Conservation (phyloP, 2,888 invertebrate genomes). For the Antheraea assamensis region DNA sequence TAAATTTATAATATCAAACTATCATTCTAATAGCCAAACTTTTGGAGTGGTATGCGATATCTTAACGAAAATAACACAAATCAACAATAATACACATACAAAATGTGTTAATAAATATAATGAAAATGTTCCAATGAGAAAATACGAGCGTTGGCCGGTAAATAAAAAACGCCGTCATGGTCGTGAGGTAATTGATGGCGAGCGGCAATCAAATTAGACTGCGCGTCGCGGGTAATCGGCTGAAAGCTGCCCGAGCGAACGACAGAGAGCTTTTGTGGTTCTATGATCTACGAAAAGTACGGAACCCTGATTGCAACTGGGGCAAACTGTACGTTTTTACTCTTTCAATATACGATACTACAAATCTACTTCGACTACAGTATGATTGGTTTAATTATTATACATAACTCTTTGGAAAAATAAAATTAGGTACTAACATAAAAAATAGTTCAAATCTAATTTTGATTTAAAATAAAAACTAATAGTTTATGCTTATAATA, state of each 20-base stretch:
- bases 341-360: background rate
- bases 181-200: slow-evolving; percentile 74
- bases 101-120: slow-evolving; percentile 16
- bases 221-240: slow-evolving; percentile 76
- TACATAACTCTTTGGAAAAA: background rate
- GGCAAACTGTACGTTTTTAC: background rate
- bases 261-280: slow-evolving; percentile 66
- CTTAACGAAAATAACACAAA: background rate
- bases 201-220: slow-evolving; percentile 78
- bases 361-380: background rate
- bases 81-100: background rate
- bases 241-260: slow-evolving; percentile 66
- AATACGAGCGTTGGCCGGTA: slow-evolving; percentile 54
- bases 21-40: too few relatives aligned
- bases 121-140: slow-evolving; percentile 19
- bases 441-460: background rate
- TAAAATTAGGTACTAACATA: background rate
- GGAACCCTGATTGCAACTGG: slow-evolving; percentile 22
- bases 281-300: slow-evolving; percentile 48
- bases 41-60: background rate
- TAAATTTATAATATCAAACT: background rate
- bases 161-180: slow-evolving; percentile 70
- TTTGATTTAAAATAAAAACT: too few relatives aligned
- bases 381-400: background rate
- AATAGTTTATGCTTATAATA: background rate